Conservation (phyloP, 2,113 vertebrate genomes). For the Isurus oxyrinchus region DNA sequence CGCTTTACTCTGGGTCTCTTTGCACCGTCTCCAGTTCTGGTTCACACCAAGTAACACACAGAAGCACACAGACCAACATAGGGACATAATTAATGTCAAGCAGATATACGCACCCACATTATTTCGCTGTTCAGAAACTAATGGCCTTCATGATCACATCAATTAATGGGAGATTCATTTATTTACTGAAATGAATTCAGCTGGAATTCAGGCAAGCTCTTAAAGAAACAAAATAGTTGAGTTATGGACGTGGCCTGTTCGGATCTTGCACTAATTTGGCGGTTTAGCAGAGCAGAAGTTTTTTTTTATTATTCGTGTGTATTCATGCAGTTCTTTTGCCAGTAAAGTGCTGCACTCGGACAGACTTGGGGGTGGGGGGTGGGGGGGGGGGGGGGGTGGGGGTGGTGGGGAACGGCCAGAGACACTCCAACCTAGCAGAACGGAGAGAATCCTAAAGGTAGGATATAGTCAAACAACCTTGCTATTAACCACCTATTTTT, state of each 20-base stretch:
- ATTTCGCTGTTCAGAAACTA: background rate
- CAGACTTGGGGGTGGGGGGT: no score
- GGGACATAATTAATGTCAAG: background rate
- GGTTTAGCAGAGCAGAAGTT: slow-evolving; percentile 90
- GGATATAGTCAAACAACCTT: background rate
- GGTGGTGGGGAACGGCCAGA: no score
- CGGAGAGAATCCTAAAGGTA: background rate
- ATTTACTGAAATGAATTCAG: background rate
- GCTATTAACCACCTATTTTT: background rate
- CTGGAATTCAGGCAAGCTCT: background rate
- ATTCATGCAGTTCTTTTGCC: slow-evolving; percentile 87
- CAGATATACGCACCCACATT: background rate
- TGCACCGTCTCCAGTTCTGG: background rate
- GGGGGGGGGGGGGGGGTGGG: no score
- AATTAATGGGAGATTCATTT: slow-evolving; percentile 19
- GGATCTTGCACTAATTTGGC: slow-evolving; percentile 76
- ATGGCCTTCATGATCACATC: background rate
- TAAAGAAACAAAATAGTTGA: background rate
- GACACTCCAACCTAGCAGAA: background rate
- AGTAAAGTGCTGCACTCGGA: slow-evolving; percentile 59
- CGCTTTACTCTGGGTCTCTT: background rate
- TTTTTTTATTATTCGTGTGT: slow-evolving; percentile 76
- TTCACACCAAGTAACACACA: background rate
- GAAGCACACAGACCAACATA: background rate
- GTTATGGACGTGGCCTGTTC: slow-evolving; percentile 47